Base-by-base conservation (phyloP, 1,140 invertebrate species). In the Olivierus martensii region DNA sequence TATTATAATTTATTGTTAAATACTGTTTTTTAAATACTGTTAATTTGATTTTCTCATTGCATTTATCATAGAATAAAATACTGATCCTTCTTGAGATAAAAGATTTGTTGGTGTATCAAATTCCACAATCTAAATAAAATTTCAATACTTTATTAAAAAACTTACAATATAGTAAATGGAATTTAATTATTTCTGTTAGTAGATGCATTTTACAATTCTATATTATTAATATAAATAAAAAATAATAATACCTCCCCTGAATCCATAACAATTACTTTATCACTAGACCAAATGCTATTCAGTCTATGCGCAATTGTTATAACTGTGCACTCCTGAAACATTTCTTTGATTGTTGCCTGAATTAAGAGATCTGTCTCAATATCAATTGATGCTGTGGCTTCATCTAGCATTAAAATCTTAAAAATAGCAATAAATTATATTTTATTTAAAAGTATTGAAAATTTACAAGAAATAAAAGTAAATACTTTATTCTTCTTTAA, bases 231-330 rank as follows among this genome's bases (percentile, higher is more conserved):
- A 14, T 9, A 37, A 37, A 9, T 9, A 37, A 37, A 37, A 37
- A 37, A 9, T 37, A 37, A 7, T 37, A 6, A 7, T 41, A 41
- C 38, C 12, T 41, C 11, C 11, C 38, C 38, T 3, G 14, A 14
- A 41, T 17, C 17, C 17, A 41, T 14, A n/a, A 41, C 52, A 12
- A 53, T 12, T 18, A 51, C 49, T 46, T 50, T 51, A 37, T 54
- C 49, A 42, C 49, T 57, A 52, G 72, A 67, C 45, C 68, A 57
- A 36, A 74, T 66, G 9, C 73, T 73, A 46, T 71, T 66, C 1
- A 73, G 57, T 34, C 73, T 60, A 60, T 75, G 73, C 2, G 73
- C 73, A 42, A 75, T 75, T 2, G 70, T 74, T 7, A 75, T 58
- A 5, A 75, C 61, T 12, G 73, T 75, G 21, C 64, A 66, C 38